phyloP scores from a whole-genome alignment of 2,113 vertebrate genomes.

The Lophochroa leadbeateri region DNA sequence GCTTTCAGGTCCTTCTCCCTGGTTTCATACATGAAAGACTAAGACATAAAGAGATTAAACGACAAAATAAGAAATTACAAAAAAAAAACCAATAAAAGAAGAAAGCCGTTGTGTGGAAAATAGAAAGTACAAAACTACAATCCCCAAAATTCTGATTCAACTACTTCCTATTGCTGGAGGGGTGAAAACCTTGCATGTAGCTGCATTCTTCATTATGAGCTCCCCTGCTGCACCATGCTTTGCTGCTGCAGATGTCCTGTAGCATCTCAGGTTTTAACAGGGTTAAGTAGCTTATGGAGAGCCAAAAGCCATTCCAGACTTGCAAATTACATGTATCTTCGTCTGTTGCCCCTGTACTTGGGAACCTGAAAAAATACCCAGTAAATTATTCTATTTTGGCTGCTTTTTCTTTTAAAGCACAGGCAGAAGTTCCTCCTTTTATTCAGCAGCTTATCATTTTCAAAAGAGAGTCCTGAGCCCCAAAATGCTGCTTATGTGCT shows the following conservation, averaged over 20 bases:
- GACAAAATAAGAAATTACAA: not conserved
- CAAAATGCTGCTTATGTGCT: not conserved
- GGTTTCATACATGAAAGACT: not conserved
- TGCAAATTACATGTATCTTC: not conserved
- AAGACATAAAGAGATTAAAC: not conserved
- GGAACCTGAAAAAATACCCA: not conserved
- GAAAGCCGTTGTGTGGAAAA: rapidly evolving
- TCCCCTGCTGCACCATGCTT: not conserved
- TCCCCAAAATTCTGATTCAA: not conserved
- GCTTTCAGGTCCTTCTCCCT: not conserved
- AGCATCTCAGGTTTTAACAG: not conserved
- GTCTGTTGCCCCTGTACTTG: not conserved
- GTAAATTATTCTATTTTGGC: not conserved
- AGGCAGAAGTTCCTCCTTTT: not conserved
- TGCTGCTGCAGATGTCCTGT: not conserved
- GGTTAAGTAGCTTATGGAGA: not conserved
- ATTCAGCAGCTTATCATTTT: not conserved
- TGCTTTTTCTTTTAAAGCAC: not conserved
- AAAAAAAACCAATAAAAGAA: not conserved
- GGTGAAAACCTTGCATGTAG: not conserved
- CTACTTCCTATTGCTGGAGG: not conserved
- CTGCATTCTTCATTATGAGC: not conserved
- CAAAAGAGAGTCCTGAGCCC: not conserved
- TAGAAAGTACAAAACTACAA: not conserved
- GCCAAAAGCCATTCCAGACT: not conserved